These are phyloP conservation scores for Papio anubis DNA, from an alignment of 2,113 vertebrate genomes.

Conservation along the genomic window DNA sequence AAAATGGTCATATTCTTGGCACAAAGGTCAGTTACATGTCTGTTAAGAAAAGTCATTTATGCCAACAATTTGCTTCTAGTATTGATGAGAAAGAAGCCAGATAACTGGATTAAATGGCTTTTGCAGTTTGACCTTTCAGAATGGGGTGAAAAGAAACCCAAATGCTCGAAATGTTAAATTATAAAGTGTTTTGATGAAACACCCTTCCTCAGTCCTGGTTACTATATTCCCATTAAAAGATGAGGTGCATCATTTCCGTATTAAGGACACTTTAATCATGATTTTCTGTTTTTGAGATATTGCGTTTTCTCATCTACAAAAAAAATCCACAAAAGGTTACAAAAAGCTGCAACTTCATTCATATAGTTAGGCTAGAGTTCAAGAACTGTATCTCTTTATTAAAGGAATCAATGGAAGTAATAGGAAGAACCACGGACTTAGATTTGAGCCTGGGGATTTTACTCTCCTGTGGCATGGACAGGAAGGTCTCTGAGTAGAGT, in stretches of 20 bases:
- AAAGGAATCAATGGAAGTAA: not conserved
- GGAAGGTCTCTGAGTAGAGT: not conserved
- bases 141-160: constrained; percentile 53
- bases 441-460: not conserved
- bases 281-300: not conserved
- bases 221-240: not conserved
- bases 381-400: constrained; percentile 6
- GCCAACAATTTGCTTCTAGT: constrained; percentile 68
- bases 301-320: not conserved
- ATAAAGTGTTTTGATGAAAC: constrained; percentile 39
- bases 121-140: constrained; percentile 58
- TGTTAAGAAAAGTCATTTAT: constrained; percentile 64
- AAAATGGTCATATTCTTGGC: constrained; percentile 56
- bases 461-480: too few species aligned
- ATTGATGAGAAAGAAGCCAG: constrained; percentile 64
- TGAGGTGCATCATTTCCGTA: constrained; percentile 23
- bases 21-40: constrained; percentile 49
- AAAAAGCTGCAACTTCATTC: not conserved
- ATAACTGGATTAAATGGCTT: constrained; percentile 73
- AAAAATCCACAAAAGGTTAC: not conserved
- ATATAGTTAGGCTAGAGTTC: not conserved
- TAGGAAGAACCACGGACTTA: not conserved
- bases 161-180: constrained; percentile 55
- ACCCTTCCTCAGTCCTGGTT: not conserved
- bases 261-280: not conserved